These are phyloP conservation scores for Stercorarius parasiticus DNA, from an alignment of 2,113 vertebrate species.

Conservation along the genomic window DNA sequence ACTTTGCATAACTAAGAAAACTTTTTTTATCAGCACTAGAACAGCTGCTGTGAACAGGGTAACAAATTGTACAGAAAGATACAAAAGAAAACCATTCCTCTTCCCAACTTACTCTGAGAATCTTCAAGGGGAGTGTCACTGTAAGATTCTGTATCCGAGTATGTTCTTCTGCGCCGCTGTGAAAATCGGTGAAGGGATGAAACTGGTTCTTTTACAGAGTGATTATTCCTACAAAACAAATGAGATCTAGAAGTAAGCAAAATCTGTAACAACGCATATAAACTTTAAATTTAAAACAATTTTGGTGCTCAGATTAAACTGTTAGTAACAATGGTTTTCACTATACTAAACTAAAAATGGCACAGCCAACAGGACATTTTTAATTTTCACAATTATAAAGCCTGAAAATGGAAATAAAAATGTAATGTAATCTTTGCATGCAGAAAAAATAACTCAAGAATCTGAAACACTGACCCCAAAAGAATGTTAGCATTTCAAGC, in stretches of 20 bases:
- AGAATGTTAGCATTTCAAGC: background rate
- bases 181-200: conserved; percentile 70
- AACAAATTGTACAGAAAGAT: background rate
- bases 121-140: conserved; percentile 76
- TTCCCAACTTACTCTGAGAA: conserved; percentile 77
- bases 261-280: background rate
- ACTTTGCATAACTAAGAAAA: background rate
- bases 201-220: conserved; percentile 70
- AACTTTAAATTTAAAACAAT: background rate
- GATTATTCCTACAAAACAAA: conserved; percentile 71
- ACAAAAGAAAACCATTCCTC: background rate
- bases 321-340: background rate
- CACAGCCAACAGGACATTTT: background rate
- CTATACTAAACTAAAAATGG: background rate
- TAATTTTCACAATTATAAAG: background rate
- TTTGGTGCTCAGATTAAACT: background rate
- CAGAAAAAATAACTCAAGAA: background rate
- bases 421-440: background rate
- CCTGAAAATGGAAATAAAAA: background rate
- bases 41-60: background rate
- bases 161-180: conserved; percentile 78
- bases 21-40: background rate
- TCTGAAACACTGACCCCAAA: background rate
- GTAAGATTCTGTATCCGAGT: conserved; percentile 81
- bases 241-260: background rate